Evolutionary conservation across 2,797 vertebrate species (phyloP).

Genomic region (Todus mexicanus): DNA sequence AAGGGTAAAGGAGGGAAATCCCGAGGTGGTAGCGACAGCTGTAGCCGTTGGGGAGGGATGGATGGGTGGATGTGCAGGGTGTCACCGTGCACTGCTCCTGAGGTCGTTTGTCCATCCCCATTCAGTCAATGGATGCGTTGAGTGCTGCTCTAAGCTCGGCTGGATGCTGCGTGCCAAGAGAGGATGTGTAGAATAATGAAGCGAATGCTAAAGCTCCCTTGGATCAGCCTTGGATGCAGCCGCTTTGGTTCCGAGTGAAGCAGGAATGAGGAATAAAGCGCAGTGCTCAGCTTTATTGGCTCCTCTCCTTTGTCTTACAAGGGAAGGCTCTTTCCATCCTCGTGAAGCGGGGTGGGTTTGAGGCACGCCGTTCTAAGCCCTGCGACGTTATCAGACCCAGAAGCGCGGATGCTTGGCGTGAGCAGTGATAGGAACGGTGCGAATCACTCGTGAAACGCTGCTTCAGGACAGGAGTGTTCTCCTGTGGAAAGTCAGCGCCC

Average conservation of each 20-base stretch:
- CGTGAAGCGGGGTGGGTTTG: background rate
- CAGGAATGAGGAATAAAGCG: background rate
- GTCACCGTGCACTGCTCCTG: accelerated
- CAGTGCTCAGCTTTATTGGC: background rate
- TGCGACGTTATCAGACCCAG: no score
- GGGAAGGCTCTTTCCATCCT: background rate
- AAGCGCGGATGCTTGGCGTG: accelerated
- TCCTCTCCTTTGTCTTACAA: background rate
- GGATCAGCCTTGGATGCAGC: background rate
- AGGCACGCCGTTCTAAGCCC: background rate
- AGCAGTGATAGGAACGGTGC: background rate
- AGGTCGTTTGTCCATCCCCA: accelerated
- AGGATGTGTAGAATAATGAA: background rate
- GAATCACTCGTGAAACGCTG: background rate
- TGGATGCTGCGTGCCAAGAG: background rate
- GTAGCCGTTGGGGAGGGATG: background rate
- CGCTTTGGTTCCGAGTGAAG: background rate
- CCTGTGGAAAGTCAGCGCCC: background rate
- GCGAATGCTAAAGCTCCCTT: background rate
- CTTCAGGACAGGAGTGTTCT: no score
- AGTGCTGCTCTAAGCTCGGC: accelerated
- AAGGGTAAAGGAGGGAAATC: background rate
- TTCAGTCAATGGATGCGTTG: accelerated
- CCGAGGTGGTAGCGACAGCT: accelerated
- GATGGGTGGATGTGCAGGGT: background rate